Base-by-base conservation (phyloP, 2,888 invertebrate genomes). In the Molorchus minor region DNA sequence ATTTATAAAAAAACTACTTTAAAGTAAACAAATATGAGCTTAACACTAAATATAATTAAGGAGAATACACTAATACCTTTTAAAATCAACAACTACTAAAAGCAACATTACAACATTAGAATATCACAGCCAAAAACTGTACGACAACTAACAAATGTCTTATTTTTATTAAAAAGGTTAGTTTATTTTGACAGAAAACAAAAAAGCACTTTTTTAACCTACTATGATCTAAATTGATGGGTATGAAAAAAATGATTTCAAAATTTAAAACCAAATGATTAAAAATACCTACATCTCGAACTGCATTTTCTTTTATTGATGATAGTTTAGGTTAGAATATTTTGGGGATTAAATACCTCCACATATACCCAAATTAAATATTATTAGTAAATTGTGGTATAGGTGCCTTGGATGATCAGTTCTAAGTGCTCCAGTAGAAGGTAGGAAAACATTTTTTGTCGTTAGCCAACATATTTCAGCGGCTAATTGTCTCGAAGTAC, bases 261-360 rank as follows among this genome's bases (percentile, higher is more conserved):
- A 25, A 25, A 4, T 25, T 4, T 8, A 25, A 25, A 8, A 8
- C 8, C 5, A 8, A 8, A 25, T 4, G 25, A 5, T 25, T 25
- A 4, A 8, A 25, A n/a, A n/a, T 8, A 8, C 5, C 25, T 25
- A 5, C 25, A 25, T 19, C 10, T 2, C 13, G 13, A 13, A 25
- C 5, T 12, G 1, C 5, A 25, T 25, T 20, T 25, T 25, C 10
- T 15, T 12, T 13, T 44, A 13, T 10, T 41, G 15, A 10, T 10
- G 10, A 13, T 35, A 47, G 36, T 35, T 47, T 47, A 47, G 47
- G 35, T 47, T 36, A 47, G 12, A 43, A 20, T 43, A 43, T 43
- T 25, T 8, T 25, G 3, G 3, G 8, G 4, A 25, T 25, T 25
- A 25, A 25, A 8, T 25, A 8, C 25, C 8, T 25, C 25, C 25